A percentile compares a stretch with the other conserved stretches of the same genome.
phyloP scores from a whole-genome alignment of 2,888 invertebrate genomes.

The Brachylomia viminalis region DNA sequence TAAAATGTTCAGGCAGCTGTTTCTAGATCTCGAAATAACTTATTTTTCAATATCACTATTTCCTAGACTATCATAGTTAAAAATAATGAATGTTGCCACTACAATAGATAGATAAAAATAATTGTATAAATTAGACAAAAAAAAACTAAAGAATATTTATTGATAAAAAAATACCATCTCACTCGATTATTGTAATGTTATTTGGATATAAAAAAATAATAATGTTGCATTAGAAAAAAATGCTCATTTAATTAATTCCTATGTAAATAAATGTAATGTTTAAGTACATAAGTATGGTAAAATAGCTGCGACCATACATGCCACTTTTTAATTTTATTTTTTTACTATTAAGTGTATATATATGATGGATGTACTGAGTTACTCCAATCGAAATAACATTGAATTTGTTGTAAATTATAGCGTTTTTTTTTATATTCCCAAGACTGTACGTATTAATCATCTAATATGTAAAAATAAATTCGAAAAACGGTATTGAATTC shows the following conservation, averaged over 20 bases:
- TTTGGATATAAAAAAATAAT: conserved; percentile 60
- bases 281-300: conserved; percentile 70
- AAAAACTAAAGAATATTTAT: conserved; percentile 70
- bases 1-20: conserved; percentile 14
- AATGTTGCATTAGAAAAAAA: conserved; percentile 62
- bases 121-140: conserved; percentile 83
- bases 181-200: conserved; percentile 62
- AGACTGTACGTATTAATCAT: conserved; percentile 89
- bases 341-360: conserved; percentile 74
- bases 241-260: conserved; percentile 81
- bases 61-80: conserved; percentile 50
- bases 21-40: conserved; percentile 15
- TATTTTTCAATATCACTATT: conserved; percentile 59
- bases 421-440: conserved; percentile 86
- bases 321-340: conserved; percentile 69
- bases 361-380: conserved; percentile 70
- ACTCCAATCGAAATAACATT: conserved; percentile 67
- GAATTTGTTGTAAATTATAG: conserved; percentile 85
- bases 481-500: conserved; percentile 83
- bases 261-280: conserved; percentile 83
- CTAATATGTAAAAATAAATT: conserved; percentile 89
- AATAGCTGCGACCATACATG: conserved; percentile 60
- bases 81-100: conserved; percentile 80
- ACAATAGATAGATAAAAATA: conserved; percentile 85
- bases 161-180: conserved; percentile 66